These are phyloP conservation scores for Diadema setosum DNA, from an alignment of 35 echinoderm and acorn worm genomes.

Conservation along the genomic window DNA sequence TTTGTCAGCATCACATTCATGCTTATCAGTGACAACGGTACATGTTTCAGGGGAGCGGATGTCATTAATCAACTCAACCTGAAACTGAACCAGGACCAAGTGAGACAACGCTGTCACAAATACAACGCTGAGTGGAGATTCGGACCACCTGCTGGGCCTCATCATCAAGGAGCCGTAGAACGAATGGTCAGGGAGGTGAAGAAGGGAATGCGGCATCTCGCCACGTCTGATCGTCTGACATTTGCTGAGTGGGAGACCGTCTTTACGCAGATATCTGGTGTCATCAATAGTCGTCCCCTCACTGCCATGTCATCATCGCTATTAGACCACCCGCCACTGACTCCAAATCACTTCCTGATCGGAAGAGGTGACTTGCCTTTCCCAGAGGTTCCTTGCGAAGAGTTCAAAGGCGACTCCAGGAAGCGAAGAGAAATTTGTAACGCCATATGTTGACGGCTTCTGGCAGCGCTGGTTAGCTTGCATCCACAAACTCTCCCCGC, in stretches of 20 bases:
- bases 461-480: constrained; percentile 27
- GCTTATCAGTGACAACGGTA: constrained; percentile 58
- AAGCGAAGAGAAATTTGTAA: constrained; percentile 80
- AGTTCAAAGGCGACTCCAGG: not conserved
- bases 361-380: constrained; percentile 72
- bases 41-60: constrained; percentile 65
- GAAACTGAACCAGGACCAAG: constrained; percentile 35
- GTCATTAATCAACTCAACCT: constrained; percentile 70
- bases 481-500: constrained; percentile 76
- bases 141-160: constrained; percentile 69
- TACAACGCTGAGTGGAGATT: constrained; percentile 78
- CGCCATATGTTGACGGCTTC: constrained; percentile 7
- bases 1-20: constrained; percentile 60
- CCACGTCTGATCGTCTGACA: constrained; percentile 57
- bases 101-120: constrained; percentile 35
- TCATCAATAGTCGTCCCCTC: constrained; percentile 67
- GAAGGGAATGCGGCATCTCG: constrained; percentile 66
- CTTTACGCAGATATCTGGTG: constrained; percentile 68
- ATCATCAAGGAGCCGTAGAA: constrained; percentile 66
- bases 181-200: constrained; percentile 73
- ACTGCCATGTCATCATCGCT: constrained; percentile 75
- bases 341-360: constrained; percentile 80
- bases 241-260: constrained; percentile 88
- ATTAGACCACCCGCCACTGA: constrained; percentile 56
- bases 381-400: constrained; percentile 38